Evolutionary conservation across 53 echinoderm and acorn worm species (phyloP).

Genomic region (Actinopyga echinites): DNA sequence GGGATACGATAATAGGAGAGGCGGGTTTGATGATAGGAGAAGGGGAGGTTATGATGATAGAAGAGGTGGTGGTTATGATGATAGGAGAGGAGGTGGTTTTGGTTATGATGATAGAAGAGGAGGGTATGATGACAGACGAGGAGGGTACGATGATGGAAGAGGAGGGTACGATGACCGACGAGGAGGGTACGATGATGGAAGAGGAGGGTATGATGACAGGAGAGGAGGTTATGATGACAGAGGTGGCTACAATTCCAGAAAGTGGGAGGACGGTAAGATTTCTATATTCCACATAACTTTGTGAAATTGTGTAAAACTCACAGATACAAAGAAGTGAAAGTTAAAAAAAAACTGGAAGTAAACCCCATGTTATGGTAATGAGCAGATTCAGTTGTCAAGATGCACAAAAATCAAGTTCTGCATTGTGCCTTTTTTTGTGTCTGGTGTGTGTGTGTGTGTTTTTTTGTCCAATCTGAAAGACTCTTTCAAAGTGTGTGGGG

Average conservation of each 20-base stretch:
- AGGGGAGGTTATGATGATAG: slow-evolving; percentile 62
- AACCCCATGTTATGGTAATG: too few relatives aligned
- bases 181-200: slow-evolving; percentile 27
- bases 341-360: too few relatives aligned
- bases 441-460: too few relatives aligned
- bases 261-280: too few relatives aligned
- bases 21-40: slow-evolving; percentile 41
- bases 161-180: slow-evolving; percentile 36
- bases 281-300: too few relatives aligned
- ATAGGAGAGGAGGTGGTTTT: slow-evolving; percentile 10
- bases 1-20: slow-evolving; percentile 27
- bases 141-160: not conserved
- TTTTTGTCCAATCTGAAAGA: too few relatives aligned
- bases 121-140: not conserved
- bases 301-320: too few relatives aligned
- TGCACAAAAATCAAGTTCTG: too few relatives aligned
- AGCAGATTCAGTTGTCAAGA: too few relatives aligned
- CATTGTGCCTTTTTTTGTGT: too few relatives aligned
- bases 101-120: slow-evolving; percentile 39
- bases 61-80: slow-evolving; percentile 46
- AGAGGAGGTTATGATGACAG: slow-evolving; percentile 10
- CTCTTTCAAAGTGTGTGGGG: too few relatives aligned
- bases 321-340: too few relatives aligned
- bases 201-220: slow-evolving; percentile 20
- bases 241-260: slow-evolving; percentile 17